Percentiles rank a stretch among this genome's conserved stretches.
These are phyloP conservation scores for Callimorpha dominula DNA, from an alignment of 2,888 invertebrate genomes.

Conservation along the genomic window DNA sequence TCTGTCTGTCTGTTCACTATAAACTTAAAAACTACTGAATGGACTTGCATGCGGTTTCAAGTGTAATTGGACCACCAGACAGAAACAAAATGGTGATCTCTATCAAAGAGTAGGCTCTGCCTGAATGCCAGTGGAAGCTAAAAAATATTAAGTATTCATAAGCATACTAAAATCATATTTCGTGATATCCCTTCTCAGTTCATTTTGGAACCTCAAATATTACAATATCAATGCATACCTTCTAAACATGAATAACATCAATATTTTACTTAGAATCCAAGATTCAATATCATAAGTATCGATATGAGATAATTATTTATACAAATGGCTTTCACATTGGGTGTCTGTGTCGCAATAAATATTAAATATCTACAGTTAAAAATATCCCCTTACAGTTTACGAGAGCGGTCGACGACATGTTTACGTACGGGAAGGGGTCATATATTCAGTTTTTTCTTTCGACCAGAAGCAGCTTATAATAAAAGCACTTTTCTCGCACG, in stretches of 20 bases:
- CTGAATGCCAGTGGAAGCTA: not conserved
- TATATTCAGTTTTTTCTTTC: slow-evolving; percentile 79
- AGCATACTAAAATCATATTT: not conserved
- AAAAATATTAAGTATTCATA: slow-evolving; percentile 5
- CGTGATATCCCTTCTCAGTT: slow-evolving; percentile 5
- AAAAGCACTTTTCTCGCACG: slow-evolving; percentile 59
- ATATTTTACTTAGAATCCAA: slow-evolving; percentile 35
- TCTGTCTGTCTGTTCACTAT: no score
- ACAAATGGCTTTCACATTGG: slow-evolving; percentile 84
- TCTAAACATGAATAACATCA: slow-evolving; percentile 26
- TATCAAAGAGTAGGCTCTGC: not conserved
- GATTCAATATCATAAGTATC: slow-evolving; percentile 54
- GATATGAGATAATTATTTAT: slow-evolving; percentile 72
- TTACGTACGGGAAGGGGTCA: slow-evolving; percentile 80
- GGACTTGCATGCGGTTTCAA: no score
- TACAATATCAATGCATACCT: slow-evolving; percentile 16
- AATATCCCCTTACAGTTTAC: slow-evolving; percentile 86
- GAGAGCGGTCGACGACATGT: slow-evolving; percentile 82
- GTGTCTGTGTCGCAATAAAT: slow-evolving; percentile 85
- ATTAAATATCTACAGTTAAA: slow-evolving; percentile 86
- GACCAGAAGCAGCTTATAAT: slow-evolving; percentile 57
- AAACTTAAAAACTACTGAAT: no score
- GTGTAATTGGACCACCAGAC: not conserved
- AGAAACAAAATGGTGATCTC: no score
- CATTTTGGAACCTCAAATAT: slow-evolving; percentile 1